Evolutionary conservation across 2,797 vertebrate species (phyloP), one percentile per base, ranked within the genome.

Genomic region (Pangasius djambal): DNA sequence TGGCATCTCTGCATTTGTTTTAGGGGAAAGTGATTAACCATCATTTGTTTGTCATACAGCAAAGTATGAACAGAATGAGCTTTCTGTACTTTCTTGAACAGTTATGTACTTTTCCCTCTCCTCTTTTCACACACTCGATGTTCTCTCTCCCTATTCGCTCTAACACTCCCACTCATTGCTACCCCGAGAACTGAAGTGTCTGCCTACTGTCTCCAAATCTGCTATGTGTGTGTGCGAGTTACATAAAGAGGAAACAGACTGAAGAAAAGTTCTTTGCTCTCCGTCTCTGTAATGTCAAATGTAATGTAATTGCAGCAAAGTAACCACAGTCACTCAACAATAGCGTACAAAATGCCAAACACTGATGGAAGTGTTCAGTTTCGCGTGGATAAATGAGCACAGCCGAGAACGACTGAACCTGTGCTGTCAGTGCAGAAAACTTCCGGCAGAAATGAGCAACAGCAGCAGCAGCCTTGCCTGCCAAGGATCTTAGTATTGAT

Each of bases 141-240:
- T 72, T 67, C 28, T 91, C 61, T 55, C 87, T 87, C 9, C 89
- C 83, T 92, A 88, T 89, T 89, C 88, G 88, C 87, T 84, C 78
- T 22, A 70, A 72, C 91, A 88, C 91, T 91, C 90, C 90, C 90
- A 91, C 92, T 86, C 37, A 86, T 88, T 93, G 77, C 48, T 92
- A 70, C 48, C 94, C 92, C 92, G 89, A 89, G 89, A 90, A 87
- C 87, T 65, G 69, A 87, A 86, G 88, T 65, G 89, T 89, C 87
- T 90, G 90, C 89, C 89, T 89, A 87, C 83, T 40, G 89, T 89
- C 91, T 89, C 90, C 89, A 89, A 90, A 89, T 90, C 90, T 89
- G 85, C 83, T 78, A 69, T 61, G 74, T 69, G 79, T 88, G 75
- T 82, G 72, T 28, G 72, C 25, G 72, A 69, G 74, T 16, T 86